Evolutionary conservation across 2,888 invertebrate species (phyloP), one percentile per base, ranked within the genome.

Genomic region (Pristionchus arcanus): DNA sequence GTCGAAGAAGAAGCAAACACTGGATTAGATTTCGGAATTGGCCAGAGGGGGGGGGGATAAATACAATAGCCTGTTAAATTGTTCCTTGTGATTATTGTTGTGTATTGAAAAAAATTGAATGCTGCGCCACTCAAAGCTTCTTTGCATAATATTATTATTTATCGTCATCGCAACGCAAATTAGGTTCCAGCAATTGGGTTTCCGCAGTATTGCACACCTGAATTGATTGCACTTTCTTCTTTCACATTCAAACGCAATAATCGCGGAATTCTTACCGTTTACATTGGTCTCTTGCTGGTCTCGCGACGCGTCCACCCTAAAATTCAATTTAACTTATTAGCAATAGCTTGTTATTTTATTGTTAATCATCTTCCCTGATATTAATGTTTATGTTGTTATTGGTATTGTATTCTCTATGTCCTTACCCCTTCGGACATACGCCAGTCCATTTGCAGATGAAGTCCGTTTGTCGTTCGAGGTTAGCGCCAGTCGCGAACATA

Each of bases 401-500:
- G 55, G 7, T 53, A 15, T 53, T 53, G 53, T 53, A 7, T 63
- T n/a, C n/a, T n/a, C n/a, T n/a, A n/a, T n/a, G n/a, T 3, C 0
- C 31, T 68, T 28, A 74, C 74, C 74, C 74, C 19, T 37, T 37
- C 13, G 74, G 37, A 21, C 74, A 74, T 3, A 37, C 37, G n/a
- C 74, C 74, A 4, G 74, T 74, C 74, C 74, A 74, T 37, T 74
- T 74, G 74, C 74, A 74, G 37, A 74, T 74, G 42, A 42, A 74
- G 7, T 74, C 37, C 4, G 37, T 25, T 34, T 74, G 5, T 19
- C 11, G 37, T 21, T 74, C 74, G 7, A 74, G 34, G 15, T 34
- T 31, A 19, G 74, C 13, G 21, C 74, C 42, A 4, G 21, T 21
- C 37, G 34, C 28, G 21, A 3, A 21, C 66, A 66, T 25, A 13